phyloP scores from a whole-genome alignment of 2,888 invertebrate genomes.

The Scaptomyza cyrtandrae region DNA sequence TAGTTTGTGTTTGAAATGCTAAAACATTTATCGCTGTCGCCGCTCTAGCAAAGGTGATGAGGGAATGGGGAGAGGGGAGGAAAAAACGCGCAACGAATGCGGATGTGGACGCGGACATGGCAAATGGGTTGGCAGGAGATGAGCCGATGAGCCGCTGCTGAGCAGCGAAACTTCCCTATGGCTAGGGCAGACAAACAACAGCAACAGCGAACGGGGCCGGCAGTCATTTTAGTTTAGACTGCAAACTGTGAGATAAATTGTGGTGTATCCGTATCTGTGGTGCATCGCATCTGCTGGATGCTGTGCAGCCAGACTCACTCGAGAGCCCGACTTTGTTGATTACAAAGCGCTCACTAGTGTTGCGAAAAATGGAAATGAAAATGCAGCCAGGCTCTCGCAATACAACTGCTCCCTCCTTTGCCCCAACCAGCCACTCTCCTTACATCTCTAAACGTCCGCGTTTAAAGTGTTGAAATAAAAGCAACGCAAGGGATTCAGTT shows the following conservation, averaged over 20 bases:
- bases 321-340: constrained; percentile 61
- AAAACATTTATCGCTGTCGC: constrained; percentile 79
- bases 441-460: constrained; percentile 64
- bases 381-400: constrained; percentile 55
- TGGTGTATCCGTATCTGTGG: constrained; percentile 72
- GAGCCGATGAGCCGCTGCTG: constrained; percentile 74
- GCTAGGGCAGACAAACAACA: constrained; percentile 38
- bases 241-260: constrained; percentile 80
- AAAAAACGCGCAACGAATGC: constrained; percentile 46
- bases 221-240: constrained; percentile 81
- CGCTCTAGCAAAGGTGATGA: constrained; percentile 49
- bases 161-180: constrained; percentile 48
- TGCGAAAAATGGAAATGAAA: constrained; percentile 78
- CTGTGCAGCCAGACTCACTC: constrained; percentile 19
- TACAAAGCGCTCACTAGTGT: constrained; percentile 69
- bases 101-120: constrained; percentile 76
- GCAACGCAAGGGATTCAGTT: constrained; percentile 40
- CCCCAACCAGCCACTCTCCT: not conserved
- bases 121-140: constrained; percentile 75
- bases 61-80: constrained; percentile 1
- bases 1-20: constrained; percentile 79
- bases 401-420: constrained; percentile 2
- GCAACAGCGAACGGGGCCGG: constrained; percentile 24
- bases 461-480: constrained; percentile 79
- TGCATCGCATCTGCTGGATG: constrained; percentile 63